These are phyloP conservation scores for Oreochromis mossambicus DNA, from an alignment of 2,797 vertebrate genomes.

Conservation along the genomic window DNA sequence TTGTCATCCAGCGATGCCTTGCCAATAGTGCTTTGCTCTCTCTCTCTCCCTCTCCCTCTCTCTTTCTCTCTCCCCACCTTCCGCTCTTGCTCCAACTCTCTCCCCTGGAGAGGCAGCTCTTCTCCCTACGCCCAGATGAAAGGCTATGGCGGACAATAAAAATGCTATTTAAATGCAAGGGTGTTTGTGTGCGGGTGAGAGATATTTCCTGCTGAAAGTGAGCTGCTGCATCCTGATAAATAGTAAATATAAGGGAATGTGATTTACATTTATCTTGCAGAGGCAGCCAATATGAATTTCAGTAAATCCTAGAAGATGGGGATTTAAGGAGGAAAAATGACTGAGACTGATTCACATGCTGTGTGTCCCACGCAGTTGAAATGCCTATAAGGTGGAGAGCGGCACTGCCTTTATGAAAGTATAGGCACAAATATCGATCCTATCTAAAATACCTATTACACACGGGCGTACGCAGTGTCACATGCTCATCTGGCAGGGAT, in stretches of 20 bases:
- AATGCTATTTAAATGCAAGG: slow-evolving; percentile 83
- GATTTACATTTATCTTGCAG: slow-evolving; percentile 84
- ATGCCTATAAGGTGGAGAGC: slow-evolving; percentile 73
- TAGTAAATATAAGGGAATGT: slow-evolving; percentile 81
- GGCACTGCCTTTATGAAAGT: slow-evolving; percentile 70
- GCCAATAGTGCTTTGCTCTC: slow-evolving; percentile 62
- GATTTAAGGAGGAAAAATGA: slow-evolving; percentile 78
- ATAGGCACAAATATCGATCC: slow-evolving; percentile 63
- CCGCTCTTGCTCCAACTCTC: slow-evolving; percentile 64
- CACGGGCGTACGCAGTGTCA: slow-evolving; percentile 29
- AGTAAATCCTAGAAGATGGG: slow-evolving; percentile 86
- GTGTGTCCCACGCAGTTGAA: slow-evolving; percentile 77
- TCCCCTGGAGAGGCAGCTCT: slow-evolving; percentile 83
- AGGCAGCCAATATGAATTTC: slow-evolving; percentile 88
- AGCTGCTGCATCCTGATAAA: slow-evolving; percentile 83
- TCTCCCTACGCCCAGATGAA: slow-evolving; percentile 83
- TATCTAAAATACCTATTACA: slow-evolving; percentile 74
- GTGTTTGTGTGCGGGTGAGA: slow-evolving; percentile 82
- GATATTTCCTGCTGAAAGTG: slow-evolving; percentile 82
- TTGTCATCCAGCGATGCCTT: slow-evolving; percentile 69
- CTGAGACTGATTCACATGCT: slow-evolving; percentile 77
- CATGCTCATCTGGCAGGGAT: slow-evolving; percentile 40
- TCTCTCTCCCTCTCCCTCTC: slow-evolving; percentile 10
- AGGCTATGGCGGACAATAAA: slow-evolving; percentile 81
- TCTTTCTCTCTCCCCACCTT: slow-evolving; percentile 50